Conservation (phyloP, 2,797 vertebrate genomes). For the Trematomus bernacchii region DNA sequence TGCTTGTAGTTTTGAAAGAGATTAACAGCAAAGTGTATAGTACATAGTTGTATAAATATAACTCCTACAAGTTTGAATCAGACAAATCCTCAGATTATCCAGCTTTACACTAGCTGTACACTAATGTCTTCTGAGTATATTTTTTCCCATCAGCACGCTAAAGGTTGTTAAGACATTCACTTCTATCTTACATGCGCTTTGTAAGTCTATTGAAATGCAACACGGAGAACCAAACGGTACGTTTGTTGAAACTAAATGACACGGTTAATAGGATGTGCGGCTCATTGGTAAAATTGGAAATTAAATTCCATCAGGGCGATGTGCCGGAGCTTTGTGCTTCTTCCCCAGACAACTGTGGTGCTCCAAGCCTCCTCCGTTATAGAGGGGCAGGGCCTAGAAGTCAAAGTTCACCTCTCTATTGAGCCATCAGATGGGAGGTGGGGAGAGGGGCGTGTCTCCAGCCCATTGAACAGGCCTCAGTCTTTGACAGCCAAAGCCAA, state of each 20-base stretch:
- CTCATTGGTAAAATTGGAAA: conserved; percentile 61
- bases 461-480: conserved; percentile 62
- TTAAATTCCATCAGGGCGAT: conserved; percentile 56
- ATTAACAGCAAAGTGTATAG: no score
- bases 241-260: conserved; percentile 55
- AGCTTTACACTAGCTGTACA: fast-evolving
- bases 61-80: background rate
- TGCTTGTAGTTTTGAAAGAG: background rate
- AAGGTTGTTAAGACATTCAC: conserved; percentile 5
- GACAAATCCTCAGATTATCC: background rate
- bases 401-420: conserved; percentile 81
- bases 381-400: conserved; percentile 59
- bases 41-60: no score
- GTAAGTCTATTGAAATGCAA: conserved; percentile 32
- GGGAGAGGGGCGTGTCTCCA: conserved; percentile 66
- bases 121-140: background rate
- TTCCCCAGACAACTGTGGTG: conserved; percentile 60
- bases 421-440: conserved; percentile 81
- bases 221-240: conserved; percentile 24
- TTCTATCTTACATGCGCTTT: conserved; percentile 12
- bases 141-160: background rate
- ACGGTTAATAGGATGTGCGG: conserved; percentile 51
- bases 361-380: conserved; percentile 22
- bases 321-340: conserved; percentile 32
- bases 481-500: conserved; percentile 69